Base-by-base conservation (phyloP, 2,797 vertebrate species). In the Megalops cyprinoides region DNA sequence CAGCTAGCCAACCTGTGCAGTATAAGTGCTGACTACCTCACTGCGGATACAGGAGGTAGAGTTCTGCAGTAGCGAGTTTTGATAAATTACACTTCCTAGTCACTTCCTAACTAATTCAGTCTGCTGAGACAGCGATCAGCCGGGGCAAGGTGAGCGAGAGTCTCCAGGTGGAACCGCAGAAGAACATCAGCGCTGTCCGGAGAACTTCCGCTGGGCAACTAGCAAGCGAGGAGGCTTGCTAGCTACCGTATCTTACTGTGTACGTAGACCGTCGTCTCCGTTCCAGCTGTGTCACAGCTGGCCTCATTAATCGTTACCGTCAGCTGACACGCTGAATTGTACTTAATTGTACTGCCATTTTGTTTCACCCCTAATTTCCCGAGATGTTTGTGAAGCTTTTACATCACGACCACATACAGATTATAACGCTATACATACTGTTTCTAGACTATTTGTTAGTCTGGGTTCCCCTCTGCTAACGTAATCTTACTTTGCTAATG, bases 81-180 rank as follows among this genome's bases (percentile, higher is more conserved):
- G 23, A 23, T 44, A 23, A 42, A 71, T 71, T 71, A 71, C 67
- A 42, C 55, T n/a, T n/a, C n/a, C n/a, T n/a, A n/a, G n/a, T n/a
- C n/a, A n/a, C n/a, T n/a, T 42, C 20, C 37, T 39, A 69, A 2
- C 51, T 53, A 53, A 53, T 18, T 0, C 1, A 53, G 65, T 69
- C 34, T 69, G 34, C 65, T 14, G 34, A 39, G 37, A 7, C 37
- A 71, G 37, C 67, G 6, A 44, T 39, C 20, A n/a, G 18, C 1
- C 67, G 20, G 37, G 39, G n/a, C 67, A 71, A 71, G 67, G 67
- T 71, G 37, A 71, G 67, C 67, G 44, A 65, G 31, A 65, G n/a
- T 39, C 7, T 71, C 8, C n/a, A n/a, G n/a, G n/a, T n/a, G n/a
- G n/a, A n/a, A n/a, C n/a, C n/a, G n/a, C n/a, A n/a, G n/a, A n/a